These are phyloP conservation scores for Danio choprae DNA, from an alignment of 2,797 vertebrate genomes.

Conservation along the genomic window DNA sequence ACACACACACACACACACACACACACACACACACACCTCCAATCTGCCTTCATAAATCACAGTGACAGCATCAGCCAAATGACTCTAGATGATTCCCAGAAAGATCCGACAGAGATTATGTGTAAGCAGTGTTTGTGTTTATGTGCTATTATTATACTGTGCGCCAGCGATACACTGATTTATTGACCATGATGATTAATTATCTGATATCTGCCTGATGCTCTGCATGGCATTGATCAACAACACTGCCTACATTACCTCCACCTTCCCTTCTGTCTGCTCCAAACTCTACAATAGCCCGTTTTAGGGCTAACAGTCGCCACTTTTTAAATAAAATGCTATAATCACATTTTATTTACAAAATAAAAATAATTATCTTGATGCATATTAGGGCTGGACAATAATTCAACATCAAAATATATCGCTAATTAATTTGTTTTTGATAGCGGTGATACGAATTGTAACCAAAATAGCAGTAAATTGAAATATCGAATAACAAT, in stretches of 20 bases:
- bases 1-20: not conserved
- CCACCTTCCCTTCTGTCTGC: not conserved
- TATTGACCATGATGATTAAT: not conserved
- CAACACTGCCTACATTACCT: not conserved
- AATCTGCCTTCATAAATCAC: conserved; percentile 20
- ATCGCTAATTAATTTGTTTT: no score
- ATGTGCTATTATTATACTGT: not conserved
- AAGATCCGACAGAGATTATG: not conserved
- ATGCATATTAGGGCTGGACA: no score
- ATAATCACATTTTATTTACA: no score
- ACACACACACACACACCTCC: not conserved
- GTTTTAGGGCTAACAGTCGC: no score
- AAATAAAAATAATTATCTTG: no score
- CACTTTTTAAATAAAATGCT: no score
- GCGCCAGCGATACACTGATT: not conserved
- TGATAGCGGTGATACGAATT: no score
- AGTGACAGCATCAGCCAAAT: conserved; percentile 2
- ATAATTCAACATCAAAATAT: no score
- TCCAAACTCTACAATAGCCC: not conserved
- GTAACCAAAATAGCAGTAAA: no score
- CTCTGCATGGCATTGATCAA: not conserved
- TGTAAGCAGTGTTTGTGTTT: not conserved
- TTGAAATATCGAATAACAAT: no score
- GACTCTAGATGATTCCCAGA: conserved; percentile 1
- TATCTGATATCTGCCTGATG: not conserved